phyloP scores from a whole-genome alignment of 2,113 vertebrate genomes.

The Macaca mulatta region DNA sequence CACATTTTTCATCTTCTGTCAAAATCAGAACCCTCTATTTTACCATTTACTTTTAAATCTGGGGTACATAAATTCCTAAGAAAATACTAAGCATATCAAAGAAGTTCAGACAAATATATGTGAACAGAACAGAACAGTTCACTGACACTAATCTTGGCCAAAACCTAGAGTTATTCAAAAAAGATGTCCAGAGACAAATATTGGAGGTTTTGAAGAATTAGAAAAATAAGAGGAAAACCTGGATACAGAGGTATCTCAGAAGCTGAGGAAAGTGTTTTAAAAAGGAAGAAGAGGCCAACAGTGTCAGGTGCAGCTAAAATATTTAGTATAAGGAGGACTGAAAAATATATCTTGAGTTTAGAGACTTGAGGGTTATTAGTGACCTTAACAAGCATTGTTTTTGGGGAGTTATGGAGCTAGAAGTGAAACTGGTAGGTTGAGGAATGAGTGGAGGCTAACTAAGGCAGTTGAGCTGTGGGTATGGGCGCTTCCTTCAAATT shows the following conservation, averaged over 20 bases:
- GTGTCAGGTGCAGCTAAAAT: neutral
- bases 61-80: neutral
- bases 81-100: neutral
- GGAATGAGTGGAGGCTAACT: neutral
- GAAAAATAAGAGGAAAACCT: neutral
- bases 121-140: neutral
- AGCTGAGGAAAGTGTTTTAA: neutral
- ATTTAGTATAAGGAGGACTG: neutral
- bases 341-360: neutral
- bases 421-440: neutral
- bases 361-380: neutral
- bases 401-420: neutral
- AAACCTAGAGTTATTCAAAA: neutral
- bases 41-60: conserved; percentile 8
- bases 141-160: neutral
- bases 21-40: neutral
- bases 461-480: neutral
- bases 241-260: neutral
- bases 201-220: neutral
- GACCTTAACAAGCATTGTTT: neutral
- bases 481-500: neutral
- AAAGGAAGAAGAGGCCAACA: neutral
- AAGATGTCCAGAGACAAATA: neutral
- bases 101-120: neutral
- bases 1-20: neutral